These are phyloP conservation scores for Cerceris ruficornis DNA, from an alignment of 2,888 invertebrate species.

Conservation along the genomic window DNA sequence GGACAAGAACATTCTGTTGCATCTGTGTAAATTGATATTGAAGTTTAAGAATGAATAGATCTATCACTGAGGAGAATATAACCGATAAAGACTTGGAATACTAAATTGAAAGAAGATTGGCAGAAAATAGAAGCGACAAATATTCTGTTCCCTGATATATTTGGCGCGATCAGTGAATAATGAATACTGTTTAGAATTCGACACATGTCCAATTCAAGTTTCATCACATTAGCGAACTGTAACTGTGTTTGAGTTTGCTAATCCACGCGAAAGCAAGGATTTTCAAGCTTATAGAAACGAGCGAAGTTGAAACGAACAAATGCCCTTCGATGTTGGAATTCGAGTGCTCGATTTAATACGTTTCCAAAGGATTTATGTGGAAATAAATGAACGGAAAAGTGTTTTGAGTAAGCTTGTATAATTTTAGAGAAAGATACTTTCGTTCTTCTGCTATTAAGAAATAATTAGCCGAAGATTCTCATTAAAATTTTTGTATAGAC, in stretches of 20 bases:
- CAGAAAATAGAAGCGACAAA: too few species aligned
- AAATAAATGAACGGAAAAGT: background rate
- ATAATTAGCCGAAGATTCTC: conserved; percentile 67
- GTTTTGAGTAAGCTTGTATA: conserved; percentile 11
- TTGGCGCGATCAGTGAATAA: conserved; percentile 42
- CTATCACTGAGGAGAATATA: too few species aligned
- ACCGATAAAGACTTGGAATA: too few species aligned
- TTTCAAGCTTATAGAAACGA: conserved; percentile 69
- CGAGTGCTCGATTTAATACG: conserved; percentile 1
- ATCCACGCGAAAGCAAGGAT: conserved; percentile 62
- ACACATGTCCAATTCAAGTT: conserved; percentile 72
- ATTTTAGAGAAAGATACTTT: conserved; percentile 13
- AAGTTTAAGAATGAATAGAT: too few species aligned
- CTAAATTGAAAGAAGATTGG: too few species aligned
- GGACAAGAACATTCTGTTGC: too few species aligned
- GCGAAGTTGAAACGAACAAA: conserved; percentile 63
- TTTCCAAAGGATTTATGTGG: background rate
- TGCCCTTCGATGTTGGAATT: conserved; percentile 47
- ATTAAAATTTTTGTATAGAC: conserved; percentile 45
- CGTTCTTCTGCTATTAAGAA: conserved; percentile 68
- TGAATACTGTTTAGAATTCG: conserved; percentile 61
- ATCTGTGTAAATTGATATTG: too few species aligned
- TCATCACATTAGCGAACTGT: conserved; percentile 54
- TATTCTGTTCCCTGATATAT: too few species aligned
- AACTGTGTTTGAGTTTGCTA: conserved; percentile 57